Conservation (phyloP, 2,113 vertebrate genomes). For the Australoheros scitulus region DNA sequence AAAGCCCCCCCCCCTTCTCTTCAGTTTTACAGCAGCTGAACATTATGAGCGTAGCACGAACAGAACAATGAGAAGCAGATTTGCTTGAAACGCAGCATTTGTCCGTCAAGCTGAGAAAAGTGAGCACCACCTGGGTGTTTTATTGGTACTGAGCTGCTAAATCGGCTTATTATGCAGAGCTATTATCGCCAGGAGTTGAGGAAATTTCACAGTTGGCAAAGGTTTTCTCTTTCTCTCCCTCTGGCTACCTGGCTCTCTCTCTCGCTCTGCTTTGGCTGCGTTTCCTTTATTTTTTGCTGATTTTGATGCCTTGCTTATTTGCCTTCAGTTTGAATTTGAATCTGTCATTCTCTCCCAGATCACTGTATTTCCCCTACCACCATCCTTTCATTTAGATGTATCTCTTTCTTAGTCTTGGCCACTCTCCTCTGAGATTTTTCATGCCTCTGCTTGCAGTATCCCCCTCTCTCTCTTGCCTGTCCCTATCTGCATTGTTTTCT, state of each 20-base stretch:
- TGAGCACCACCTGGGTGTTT: conserved; percentile 65
- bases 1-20: not conserved
- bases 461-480: not conserved
- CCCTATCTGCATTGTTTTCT: not conserved
- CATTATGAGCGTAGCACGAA: conserved; percentile 22
- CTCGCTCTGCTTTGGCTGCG: not conserved
- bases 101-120: conserved; percentile 36
- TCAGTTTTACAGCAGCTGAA: conserved; percentile 4
- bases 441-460: not conserved
- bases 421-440: not conserved
- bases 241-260: conserved; percentile 14
- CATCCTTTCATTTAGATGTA: not conserved
- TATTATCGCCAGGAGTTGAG: conserved; percentile 57
- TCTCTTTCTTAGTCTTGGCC: conserved; percentile 13
- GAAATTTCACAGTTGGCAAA: conserved; percentile 54
- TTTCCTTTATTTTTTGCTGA: not conserved
- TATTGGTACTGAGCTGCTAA: conserved; percentile 61
- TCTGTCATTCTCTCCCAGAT: not conserved
- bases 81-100: conserved; percentile 20
- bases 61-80: conserved; percentile 48
- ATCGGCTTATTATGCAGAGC: conserved; percentile 60
- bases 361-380: not conserved
- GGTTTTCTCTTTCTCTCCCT: not conserved
- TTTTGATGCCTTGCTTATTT: not conserved
- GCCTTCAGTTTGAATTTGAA: conserved; percentile 2